A percentile compares a stretch with the other conserved stretches of the same genome.
These are phyloP conservation scores for Acanthosoma haemorrhoidale DNA, from an alignment of 2,888 invertebrate genomes.

Conservation along the genomic window DNA sequence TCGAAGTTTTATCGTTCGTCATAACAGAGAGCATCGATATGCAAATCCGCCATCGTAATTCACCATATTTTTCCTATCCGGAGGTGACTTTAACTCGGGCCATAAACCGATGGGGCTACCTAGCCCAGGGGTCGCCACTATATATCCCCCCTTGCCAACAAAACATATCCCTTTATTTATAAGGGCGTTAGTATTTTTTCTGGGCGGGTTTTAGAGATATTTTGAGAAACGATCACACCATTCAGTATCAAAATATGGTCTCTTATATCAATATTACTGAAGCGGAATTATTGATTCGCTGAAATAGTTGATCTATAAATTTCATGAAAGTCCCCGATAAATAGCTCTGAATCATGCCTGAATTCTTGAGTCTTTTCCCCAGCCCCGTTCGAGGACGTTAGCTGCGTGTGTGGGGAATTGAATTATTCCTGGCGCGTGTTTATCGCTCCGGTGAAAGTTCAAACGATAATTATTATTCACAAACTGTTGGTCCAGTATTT, in stretches of 20 bases:
- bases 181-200: not conserved
- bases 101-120: not conserved
- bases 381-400: not conserved
- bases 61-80: not conserved
- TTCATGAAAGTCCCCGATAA: not conserved
- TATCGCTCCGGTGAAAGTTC: not conserved
- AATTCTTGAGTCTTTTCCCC: not conserved
- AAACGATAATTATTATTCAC: not conserved
- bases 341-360: not conserved
- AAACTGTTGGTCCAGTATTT: not conserved
- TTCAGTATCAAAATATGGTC: not conserved
- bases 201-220: not conserved
- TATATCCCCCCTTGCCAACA: not conserved
- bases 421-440: not conserved
- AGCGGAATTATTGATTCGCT: not conserved
- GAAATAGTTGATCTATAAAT: not conserved
- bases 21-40: not conserved
- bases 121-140: too few species aligned
- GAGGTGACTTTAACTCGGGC: not conserved
- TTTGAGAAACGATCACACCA: not conserved
- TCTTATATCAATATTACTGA: not conserved
- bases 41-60: constrained; percentile 2
- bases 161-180: too few species aligned
- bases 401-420: not conserved
- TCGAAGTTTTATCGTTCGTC: not conserved